Evolutionary conservation across 1,140 invertebrate genomes (phyloP).

Genomic region (Habropoda laboriosa): DNA sequence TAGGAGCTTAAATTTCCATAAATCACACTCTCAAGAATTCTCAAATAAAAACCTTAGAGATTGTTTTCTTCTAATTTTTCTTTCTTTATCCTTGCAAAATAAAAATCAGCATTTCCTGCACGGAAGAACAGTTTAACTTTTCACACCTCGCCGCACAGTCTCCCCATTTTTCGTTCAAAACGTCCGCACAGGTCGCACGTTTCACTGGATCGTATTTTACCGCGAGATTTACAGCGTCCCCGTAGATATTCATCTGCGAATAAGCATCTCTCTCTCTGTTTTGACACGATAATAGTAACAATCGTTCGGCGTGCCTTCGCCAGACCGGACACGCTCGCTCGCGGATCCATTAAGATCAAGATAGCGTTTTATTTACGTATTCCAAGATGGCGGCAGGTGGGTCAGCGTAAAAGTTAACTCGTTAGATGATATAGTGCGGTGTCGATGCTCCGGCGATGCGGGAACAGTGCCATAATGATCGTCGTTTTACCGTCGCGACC

Average conservation of each 20-base stretch:
- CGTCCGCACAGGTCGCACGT: neutral
- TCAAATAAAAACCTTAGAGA: too few relatives aligned
- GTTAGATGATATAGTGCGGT: conserved; percentile 56
- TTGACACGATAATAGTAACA: conserved; percentile 21
- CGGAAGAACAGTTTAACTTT: too few relatives aligned
- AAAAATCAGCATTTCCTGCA: too few relatives aligned
- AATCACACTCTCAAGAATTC: too few relatives aligned
- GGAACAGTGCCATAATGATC: conserved; percentile 53
- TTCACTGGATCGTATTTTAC: neutral
- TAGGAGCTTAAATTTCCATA: too few relatives aligned
- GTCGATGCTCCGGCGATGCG: conserved; percentile 49
- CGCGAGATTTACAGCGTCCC: neutral
- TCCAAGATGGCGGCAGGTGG: conserved; percentile 60
- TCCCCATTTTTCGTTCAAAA: neutral
- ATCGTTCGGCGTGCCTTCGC: conserved; percentile 32
- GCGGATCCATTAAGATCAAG: conserved; percentile 56
- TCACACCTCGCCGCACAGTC: accelerated
- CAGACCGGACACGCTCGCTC: conserved; percentile 31
- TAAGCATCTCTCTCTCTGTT: conserved; percentile 14
- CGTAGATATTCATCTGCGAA: conserved; percentile 15
- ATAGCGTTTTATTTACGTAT: conserved; percentile 63
- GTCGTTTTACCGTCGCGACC: conserved; percentile 41
- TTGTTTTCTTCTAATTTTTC: too few relatives aligned
- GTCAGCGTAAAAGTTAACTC: conserved; percentile 58
- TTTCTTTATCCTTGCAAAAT: too few relatives aligned